A percentile compares a stretch with the other conserved stretches of the same genome.
phyloP scores from a whole-genome alignment of 2,113 vertebrate genomes.

The Prinia subflava region DNA sequence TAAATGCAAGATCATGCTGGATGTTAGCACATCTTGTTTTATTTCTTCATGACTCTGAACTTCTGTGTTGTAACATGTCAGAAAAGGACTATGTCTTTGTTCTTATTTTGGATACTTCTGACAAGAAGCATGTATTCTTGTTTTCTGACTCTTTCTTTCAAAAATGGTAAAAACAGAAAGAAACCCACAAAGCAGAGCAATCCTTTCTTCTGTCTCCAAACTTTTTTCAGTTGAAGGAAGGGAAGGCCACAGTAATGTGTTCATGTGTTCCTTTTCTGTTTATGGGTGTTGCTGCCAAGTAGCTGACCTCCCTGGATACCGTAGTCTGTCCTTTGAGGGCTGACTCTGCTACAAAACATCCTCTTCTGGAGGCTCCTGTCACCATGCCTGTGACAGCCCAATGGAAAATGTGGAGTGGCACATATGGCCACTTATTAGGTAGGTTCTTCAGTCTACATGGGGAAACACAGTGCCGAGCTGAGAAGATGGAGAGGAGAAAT shows the following conservation, averaged over 20 bases:
- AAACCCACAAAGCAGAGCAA: background rate
- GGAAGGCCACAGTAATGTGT: background rate
- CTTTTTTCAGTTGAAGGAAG: background rate
- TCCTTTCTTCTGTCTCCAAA: background rate
- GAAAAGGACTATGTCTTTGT: background rate
- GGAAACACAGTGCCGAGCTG: background rate
- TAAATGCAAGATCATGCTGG: accelerated
- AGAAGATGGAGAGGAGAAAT: background rate
- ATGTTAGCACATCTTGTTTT: background rate
- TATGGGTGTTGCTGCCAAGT: background rate
- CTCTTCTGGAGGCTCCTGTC: background rate
- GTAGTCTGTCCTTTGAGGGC: background rate
- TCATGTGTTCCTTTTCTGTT: background rate
- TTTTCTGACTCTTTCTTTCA: background rate
- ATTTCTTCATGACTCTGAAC: background rate
- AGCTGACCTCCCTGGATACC: background rate
- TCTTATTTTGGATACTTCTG: background rate
- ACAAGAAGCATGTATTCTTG: background rate
- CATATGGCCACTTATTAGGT: background rate
- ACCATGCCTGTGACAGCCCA: accelerated
- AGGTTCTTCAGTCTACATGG: background rate
- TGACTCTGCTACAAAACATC: background rate
- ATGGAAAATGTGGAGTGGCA: background rate
- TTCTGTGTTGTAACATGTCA: background rate
- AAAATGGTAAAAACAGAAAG: background rate